Percentiles rank a stretch among this genome's conserved stretches.
Conservation (phyloP, 1,140 invertebrate genomes). For the Cyphomyrmex costatus region DNA sequence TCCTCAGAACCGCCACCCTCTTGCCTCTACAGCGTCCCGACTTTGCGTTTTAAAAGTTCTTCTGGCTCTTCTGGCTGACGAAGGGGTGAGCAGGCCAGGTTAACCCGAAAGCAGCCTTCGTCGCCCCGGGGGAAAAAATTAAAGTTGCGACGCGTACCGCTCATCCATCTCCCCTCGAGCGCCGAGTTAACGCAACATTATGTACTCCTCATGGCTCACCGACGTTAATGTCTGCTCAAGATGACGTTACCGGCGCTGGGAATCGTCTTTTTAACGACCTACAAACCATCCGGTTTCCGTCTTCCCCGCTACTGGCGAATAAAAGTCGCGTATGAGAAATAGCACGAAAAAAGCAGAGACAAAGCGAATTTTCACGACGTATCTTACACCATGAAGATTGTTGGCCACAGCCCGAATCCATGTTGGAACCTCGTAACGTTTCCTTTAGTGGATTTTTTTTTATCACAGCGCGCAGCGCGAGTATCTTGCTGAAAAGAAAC, state of each 20-base stretch:
- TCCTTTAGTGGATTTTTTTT: not conserved
- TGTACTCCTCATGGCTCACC: conserved; percentile 69
- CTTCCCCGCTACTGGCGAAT: conserved; percentile 13
- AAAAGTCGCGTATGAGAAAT: conserved; percentile 21
- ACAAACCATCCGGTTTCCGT: conserved; percentile 42
- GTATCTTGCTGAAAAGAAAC: not conserved
- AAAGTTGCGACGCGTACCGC: conserved; percentile 77
- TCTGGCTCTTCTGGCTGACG: conserved; percentile 25
- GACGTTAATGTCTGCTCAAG: conserved; percentile 66
- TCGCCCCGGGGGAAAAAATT: conserved; percentile 70
- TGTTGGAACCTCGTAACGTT: conserved; percentile 2
- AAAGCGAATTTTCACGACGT: conserved; percentile 16
- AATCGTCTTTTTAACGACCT: conserved; percentile 71
- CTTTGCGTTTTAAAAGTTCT: conserved; percentile 70
- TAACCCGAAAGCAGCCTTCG: conserved; percentile 29
- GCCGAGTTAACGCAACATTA: conserved; percentile 77
- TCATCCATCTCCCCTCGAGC: conserved; percentile 75
- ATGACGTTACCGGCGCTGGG: conserved; percentile 38
- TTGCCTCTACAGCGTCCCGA: conserved; percentile 10
- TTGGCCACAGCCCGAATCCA: too few relatives aligned
- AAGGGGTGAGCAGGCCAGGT: conserved; percentile 21
- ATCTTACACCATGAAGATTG: not conserved
- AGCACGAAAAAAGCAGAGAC: not conserved
- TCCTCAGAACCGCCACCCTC: conserved; percentile 25
- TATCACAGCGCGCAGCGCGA: not conserved